phyloP scores from a whole-genome alignment of 2,888 invertebrate species.

The Lasioglossum malachurum region DNA sequence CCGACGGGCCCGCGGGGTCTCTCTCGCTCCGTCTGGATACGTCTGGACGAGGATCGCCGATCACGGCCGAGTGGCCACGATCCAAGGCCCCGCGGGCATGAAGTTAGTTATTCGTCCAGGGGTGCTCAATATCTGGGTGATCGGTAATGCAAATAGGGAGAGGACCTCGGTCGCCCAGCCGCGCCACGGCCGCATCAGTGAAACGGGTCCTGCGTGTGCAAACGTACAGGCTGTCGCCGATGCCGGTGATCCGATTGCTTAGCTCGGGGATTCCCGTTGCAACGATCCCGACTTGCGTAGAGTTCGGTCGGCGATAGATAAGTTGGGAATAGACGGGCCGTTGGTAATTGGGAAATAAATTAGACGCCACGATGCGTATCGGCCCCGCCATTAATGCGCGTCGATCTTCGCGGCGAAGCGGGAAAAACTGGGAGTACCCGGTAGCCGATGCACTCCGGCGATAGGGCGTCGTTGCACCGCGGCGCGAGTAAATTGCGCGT shows the following conservation, averaged over 20 bases:
- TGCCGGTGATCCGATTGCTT: constrained; percentile 21
- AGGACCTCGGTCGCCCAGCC: constrained; percentile 19
- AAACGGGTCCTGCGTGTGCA: constrained; percentile 23
- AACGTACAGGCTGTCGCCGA: background rate
- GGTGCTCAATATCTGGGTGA: constrained; percentile 80
- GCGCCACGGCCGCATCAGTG: background rate
- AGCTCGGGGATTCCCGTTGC: background rate
- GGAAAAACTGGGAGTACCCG: constrained; percentile 23
- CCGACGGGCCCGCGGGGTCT: constrained; percentile 18
- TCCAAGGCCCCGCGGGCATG: constrained; percentile 74
- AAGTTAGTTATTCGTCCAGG: constrained; percentile 71
- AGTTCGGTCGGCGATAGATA: background rate
- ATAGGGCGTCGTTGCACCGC: constrained; percentile 35
- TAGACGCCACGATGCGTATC: constrained; percentile 32
- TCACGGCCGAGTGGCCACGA: constrained; percentile 75
- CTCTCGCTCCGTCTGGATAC: constrained; percentile 38
- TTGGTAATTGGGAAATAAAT: constrained; percentile 48
- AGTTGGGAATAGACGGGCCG: constrained; percentile 16
- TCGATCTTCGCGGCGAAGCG: constrained; percentile 27
- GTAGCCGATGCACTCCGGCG: constrained; percentile 52
- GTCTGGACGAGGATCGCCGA: constrained; percentile 76
- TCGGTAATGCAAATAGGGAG: constrained; percentile 63
- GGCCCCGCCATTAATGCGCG: constrained; percentile 22
- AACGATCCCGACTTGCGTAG: background rate
- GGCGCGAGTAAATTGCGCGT: constrained; percentile 51